Evolutionary conservation across 2,113 vertebrate species (phyloP).

Genomic region (Astur gentilis): DNA sequence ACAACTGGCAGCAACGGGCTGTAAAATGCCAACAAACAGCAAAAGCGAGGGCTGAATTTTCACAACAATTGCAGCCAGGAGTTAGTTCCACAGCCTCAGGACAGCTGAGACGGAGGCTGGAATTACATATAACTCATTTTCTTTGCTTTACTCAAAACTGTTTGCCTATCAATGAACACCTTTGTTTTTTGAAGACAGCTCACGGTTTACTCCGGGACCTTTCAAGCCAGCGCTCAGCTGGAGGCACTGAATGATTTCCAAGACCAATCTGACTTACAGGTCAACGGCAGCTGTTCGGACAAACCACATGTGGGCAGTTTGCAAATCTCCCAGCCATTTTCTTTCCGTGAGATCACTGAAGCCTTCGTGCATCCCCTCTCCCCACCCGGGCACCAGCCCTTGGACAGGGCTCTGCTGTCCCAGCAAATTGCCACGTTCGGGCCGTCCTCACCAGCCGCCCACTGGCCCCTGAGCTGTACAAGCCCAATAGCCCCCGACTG

Average conservation of each 20-base stretch:
- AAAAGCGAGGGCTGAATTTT: neutral
- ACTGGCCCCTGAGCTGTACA: neutral
- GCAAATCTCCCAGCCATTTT: neutral
- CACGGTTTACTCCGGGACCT: neutral
- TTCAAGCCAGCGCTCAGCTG: neutral
- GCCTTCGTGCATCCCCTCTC: neutral
- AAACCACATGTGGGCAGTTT: neutral
- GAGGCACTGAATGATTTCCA: neutral
- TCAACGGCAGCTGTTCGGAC: neutral
- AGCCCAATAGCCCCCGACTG: fast-evolving
- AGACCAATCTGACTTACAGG: neutral
- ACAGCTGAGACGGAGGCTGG: neutral
- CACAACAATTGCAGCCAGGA: neutral
- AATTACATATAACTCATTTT: neutral
- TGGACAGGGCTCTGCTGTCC: neutral
- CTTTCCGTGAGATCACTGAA: neutral
- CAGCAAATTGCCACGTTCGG: fast-evolving
- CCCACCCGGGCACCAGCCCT: neutral
- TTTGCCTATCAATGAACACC: neutral
- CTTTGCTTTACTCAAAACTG: neutral
- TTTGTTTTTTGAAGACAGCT: neutral
- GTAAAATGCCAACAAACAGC: neutral
- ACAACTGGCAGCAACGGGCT: neutral
- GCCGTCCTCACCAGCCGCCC: fast-evolving
- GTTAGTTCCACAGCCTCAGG: neutral